Conservation (phyloP, 2,888 invertebrate genomes). For the Choreutis nemorana region DNA sequence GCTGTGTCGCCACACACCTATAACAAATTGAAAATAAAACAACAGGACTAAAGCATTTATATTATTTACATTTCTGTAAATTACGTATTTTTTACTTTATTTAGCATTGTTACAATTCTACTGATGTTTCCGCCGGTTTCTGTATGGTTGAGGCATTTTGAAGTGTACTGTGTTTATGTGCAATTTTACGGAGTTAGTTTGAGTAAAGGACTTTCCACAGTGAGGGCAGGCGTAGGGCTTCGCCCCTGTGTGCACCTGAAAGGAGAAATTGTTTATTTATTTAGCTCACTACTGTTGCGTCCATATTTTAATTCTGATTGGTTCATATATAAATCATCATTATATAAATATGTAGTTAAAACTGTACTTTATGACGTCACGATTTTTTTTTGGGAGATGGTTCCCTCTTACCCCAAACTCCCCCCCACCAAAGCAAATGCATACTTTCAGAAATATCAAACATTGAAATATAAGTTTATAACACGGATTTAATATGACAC, state of each 20-base stretch:
- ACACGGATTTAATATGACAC: too few relatives aligned
- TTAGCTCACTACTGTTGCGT: neutral
- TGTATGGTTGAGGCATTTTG: conserved; percentile 38
- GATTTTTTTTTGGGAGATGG: conserved; percentile 28
- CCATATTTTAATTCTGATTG: neutral
- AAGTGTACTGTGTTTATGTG: conserved; percentile 39
- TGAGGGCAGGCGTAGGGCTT: conserved; percentile 39
- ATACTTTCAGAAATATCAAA: conserved; percentile 25
- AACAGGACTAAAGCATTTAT: neutral
- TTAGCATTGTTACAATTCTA: too few relatives aligned
- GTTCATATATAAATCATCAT: conserved; percentile 9
- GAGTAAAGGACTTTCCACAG: conserved; percentile 39
- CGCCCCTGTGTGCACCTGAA: conserved; percentile 41
- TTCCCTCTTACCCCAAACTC: conserved; percentile 26
- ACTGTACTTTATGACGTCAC: conserved; percentile 30
- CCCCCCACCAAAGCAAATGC: conserved; percentile 24
- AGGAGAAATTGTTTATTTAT: neutral
- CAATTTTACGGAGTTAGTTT: conserved; percentile 47
- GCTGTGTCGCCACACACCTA: conserved; percentile 4
- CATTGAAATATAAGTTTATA: too few relatives aligned
- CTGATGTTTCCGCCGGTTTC: conserved; percentile 1
- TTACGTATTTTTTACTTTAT: too few relatives aligned
- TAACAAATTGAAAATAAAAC: neutral
- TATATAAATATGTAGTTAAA: conserved; percentile 38
- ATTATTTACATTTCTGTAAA: conserved; percentile 1